Percentiles rank a stretch among this genome's conserved stretches.
Conservation (phyloP, 2,797 vertebrate species). For the Astyanax mexicanus region DNA sequence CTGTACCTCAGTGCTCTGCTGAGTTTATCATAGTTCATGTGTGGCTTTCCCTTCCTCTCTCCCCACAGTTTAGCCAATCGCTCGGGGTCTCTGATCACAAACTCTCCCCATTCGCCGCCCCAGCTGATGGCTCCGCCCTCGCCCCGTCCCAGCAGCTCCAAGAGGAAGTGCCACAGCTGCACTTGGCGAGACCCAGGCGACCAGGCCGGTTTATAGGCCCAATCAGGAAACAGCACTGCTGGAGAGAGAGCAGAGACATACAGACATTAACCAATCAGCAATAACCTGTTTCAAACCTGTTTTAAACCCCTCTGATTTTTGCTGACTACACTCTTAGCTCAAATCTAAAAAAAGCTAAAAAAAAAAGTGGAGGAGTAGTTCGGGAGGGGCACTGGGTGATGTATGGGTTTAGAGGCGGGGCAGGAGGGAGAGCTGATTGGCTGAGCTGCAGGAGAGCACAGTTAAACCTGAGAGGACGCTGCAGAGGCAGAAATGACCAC, state of each 20-base stretch:
- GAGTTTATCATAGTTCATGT: slow-evolving; percentile 87
- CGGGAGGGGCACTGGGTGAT: too few relatives aligned
- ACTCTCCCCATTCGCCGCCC: slow-evolving; percentile 66
- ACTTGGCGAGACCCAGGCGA: slow-evolving; percentile 78
- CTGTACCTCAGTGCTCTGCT: slow-evolving; percentile 81
- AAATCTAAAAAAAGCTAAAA: too few relatives aligned
- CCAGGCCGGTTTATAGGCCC: slow-evolving; percentile 83
- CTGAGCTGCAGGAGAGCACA: too few relatives aligned
- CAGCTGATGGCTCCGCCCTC: slow-evolving; percentile 57
- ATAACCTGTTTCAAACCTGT: neutral
- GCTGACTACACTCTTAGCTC: too few relatives aligned
- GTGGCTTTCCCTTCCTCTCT: slow-evolving; percentile 65
- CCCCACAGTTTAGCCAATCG: slow-evolving; percentile 64
- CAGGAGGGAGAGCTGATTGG: too few relatives aligned
- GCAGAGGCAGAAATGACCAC: too few relatives aligned
- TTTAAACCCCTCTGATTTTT: too few relatives aligned
- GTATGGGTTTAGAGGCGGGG: too few relatives aligned
- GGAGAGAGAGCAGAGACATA: slow-evolving; percentile 33
- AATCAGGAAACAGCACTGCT: slow-evolving; percentile 81
- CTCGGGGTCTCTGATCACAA: slow-evolving; percentile 66
- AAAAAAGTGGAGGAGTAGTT: too few relatives aligned
- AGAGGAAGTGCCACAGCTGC: slow-evolving; percentile 67
- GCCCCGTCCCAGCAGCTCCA: slow-evolving; percentile 59
- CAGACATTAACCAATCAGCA: neutral
- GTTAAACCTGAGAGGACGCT: too few relatives aligned